Evolutionary conservation across 2,797 vertebrate species (phyloP).

Genomic region (Parotocinclus haroldoi): DNA sequence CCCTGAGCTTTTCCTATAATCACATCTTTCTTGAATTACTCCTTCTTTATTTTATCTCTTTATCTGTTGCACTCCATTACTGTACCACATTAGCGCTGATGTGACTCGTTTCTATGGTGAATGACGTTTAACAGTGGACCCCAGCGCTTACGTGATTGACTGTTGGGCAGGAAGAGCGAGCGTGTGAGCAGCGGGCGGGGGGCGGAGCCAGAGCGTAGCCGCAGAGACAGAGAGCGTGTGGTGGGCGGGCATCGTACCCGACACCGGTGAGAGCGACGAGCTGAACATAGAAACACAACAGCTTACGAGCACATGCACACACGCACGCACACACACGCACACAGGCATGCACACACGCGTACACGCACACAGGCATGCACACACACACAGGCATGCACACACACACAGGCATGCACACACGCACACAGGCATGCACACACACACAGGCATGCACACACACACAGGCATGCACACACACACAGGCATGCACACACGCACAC

Average conservation of each 20-base stretch:
- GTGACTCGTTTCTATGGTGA: no score
- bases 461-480: no score
- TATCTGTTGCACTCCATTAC: no score
- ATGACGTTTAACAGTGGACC: not conserved
- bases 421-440: not conserved
- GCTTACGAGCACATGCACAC: constrained; percentile 2
- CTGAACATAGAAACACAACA: constrained; percentile 43
- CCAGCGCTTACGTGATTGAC: constrained; percentile 67
- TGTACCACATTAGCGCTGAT: no score
- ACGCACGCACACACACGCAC: not conserved
- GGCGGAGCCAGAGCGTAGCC: constrained; percentile 66
- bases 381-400: constrained; percentile 7
- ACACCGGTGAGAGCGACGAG: constrained; percentile 55
- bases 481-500: constrained; percentile 1
- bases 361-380: constrained; percentile 5
- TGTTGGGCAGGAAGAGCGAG: constrained; percentile 68
- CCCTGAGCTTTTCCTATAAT: no score
- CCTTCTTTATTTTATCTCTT: no score
- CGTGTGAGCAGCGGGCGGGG: constrained; percentile 62
- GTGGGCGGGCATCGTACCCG: constrained; percentile 56
- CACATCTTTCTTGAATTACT: no score
- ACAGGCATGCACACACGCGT: no score
- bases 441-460: not conserved
- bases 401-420: constrained; percentile 2
- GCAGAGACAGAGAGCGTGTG: constrained; percentile 66